A percentile compares a stretch with the other conserved stretches of the same genome.
phyloP scores from a whole-genome alignment of 2,888 invertebrate species.

The Thumatha senex region DNA sequence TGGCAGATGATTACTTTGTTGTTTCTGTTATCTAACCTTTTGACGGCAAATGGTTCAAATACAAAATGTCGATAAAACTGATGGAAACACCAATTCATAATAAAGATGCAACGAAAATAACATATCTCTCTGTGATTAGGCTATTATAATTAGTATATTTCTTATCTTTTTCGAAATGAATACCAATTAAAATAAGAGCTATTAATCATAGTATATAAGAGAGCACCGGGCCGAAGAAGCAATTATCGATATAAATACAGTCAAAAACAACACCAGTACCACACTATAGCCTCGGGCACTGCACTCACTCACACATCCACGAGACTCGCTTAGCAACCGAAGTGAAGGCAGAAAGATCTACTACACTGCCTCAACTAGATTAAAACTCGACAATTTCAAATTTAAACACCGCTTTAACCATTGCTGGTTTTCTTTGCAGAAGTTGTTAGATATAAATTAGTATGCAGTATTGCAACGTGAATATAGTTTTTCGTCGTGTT shows the following conservation, averaged over 20 bases:
- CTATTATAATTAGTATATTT: too few species aligned
- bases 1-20: conserved; percentile 11
- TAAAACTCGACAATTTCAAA: conserved; percentile 26
- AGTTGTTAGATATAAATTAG: not conserved
- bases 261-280: conserved; percentile 37
- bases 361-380: conserved; percentile 42
- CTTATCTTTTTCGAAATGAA: too few species aligned
- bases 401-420: conserved; percentile 25
- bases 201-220: too few species aligned
- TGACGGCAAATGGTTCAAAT: conserved; percentile 1
- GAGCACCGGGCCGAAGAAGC: not conserved
- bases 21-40: conserved; percentile 13
- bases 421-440: conserved; percentile 25
- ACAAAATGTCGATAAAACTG: not conserved
- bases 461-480: conserved; percentile 34
- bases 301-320: conserved; percentile 69
- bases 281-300: conserved; percentile 62
- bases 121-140: not conserved
- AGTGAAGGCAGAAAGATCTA: conserved; percentile 77
- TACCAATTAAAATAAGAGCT: too few species aligned
- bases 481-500: not conserved
- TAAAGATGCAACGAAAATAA: not conserved
- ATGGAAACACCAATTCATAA: not conserved
- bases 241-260: conserved; percentile 14
- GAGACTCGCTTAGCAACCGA: conserved; percentile 68